Base-by-base conservation (phyloP, 1,140 invertebrate genomes). In the Zaprionus capensis region DNA sequence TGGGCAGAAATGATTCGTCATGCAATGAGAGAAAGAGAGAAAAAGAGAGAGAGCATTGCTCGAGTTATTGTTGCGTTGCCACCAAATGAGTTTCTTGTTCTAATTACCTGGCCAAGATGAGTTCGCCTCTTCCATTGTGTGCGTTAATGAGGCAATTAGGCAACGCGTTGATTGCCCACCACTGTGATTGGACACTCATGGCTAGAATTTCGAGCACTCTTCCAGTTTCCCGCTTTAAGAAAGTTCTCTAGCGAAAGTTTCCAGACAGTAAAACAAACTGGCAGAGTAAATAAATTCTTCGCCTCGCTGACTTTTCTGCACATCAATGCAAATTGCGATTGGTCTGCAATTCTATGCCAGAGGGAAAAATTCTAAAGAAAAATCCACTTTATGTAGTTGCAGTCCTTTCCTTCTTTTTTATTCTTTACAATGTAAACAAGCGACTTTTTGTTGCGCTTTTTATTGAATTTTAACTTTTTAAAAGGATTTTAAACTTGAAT, bases 1-100 rank as follows among this genome's bases (percentile, higher is more conserved):
- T 51, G 9, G 46, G 46, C 46, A 9, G 20, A 2, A 20, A 22
- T 49, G 46, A 22, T 49, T 20, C 20, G 46, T 51, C 46, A 51
- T 12, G 46, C 64, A 64, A 69, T 44, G 66, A 53, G 64, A 63
- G 34, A 55, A 46, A 51, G 71, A 64, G 61, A 64, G 57, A 38
- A 24, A 24, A 3, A 64, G 36, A 51, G 71, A 59, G 64, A 64
- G 49, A 46, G 56, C 36, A 55, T 55, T 59, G 66, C 49, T 59
- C 7, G 57, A 69, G 61, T 82, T 56, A 80, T 73, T 67, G 64
- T 51, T 73, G 44, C 36, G 57, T 58, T 63, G 6, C 69, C 72
- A 78, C 58, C 24, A 74, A 74, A 80, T 80, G 72, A 56, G 56
- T 77, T 80, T 86, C 79, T 80, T 71, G 78, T 88, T 88, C 83